Evolutionary conservation across 1,140 invertebrate genomes (phyloP), one percentile per base, ranked within the genome.

Genomic region (Lasioglossum albipes): DNA sequence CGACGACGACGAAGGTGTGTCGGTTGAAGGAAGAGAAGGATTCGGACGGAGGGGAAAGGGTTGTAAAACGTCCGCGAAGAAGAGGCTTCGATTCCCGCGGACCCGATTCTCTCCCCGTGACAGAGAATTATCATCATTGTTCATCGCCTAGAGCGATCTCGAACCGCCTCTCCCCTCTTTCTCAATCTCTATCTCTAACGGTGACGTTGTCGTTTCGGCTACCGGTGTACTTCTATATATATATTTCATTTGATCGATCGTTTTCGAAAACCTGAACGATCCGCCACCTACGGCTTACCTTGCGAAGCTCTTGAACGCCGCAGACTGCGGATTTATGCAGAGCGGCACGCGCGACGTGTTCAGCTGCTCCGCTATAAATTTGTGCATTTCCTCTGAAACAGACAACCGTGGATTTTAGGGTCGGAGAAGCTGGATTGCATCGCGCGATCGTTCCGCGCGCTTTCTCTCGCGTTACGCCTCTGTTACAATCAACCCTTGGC

Each of bases 321-420:
- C 98, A 88, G 98, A 99, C 94, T 99, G 98, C 83, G 98, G 99
- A 95, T 99, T 99, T 94, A 99, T 99, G 95, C 98, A 99, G 74
- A 99, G 95, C 85, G 99, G 99, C 80, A 99, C 98, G 80, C 98
- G 96, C 90, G 97, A 97, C 87, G 97, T 97, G 92, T 97, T 97
- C 91, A 99, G 95, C 93, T 99, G 98, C 93, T 99, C 98, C 86
- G 97, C 96, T 93, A 99, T 99, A 94, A 99, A 99, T 95, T 98
- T 98, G 95, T 99, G 98, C 95, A 99, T 97, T 95, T 98, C 97
- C 95, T 99, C 98, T 98, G 96, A 75, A 96, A 95, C 84, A 94
- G 61, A 79, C 76, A 89, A 89, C 52, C 49, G 54, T 31, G 31
- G 41, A 69, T 45, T 13, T 22, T 49, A 13, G 45, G 27, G 18